Conservation (phyloP, 2,888 invertebrate species). For the Stegophylla sp. region DNA sequence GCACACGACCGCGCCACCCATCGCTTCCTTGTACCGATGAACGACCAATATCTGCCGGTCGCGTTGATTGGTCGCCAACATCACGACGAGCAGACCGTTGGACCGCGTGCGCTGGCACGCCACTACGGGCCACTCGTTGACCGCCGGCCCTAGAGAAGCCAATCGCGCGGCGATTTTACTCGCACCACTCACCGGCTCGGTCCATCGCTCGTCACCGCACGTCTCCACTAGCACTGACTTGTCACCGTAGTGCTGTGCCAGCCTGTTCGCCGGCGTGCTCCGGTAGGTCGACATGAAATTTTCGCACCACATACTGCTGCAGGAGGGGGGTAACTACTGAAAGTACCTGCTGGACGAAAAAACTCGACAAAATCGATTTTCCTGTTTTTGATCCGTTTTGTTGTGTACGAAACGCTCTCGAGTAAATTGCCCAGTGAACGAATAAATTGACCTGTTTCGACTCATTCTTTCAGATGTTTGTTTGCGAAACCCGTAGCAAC, state of each 20-base stretch:
- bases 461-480: too few species aligned
- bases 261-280: background rate
- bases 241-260: conserved; percentile 11
- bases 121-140: background rate
- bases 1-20: background rate
- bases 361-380: too few species aligned
- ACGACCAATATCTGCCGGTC: conserved; percentile 26
- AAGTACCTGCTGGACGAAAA: too few species aligned
- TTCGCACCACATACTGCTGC: conserved; percentile 37
- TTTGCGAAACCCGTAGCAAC: too few species aligned
- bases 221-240: conserved; percentile 13
- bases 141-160: background rate
- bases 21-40: background rate
- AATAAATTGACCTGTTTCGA: too few species aligned
- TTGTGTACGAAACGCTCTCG: too few species aligned
- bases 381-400: too few species aligned
- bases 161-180: background rate
- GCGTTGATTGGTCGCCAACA: background rate
- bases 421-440: too few species aligned
- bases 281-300: conserved; percentile 9
- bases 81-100: conserved; percentile 7
- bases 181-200: background rate
- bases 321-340: too few species aligned
- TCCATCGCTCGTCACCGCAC: conserved; percentile 5
- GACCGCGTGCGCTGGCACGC: conserved; percentile 4